phyloP scores from a whole-genome alignment of 2,888 invertebrate genomes.

The Scaeva pyrastri region DNA sequence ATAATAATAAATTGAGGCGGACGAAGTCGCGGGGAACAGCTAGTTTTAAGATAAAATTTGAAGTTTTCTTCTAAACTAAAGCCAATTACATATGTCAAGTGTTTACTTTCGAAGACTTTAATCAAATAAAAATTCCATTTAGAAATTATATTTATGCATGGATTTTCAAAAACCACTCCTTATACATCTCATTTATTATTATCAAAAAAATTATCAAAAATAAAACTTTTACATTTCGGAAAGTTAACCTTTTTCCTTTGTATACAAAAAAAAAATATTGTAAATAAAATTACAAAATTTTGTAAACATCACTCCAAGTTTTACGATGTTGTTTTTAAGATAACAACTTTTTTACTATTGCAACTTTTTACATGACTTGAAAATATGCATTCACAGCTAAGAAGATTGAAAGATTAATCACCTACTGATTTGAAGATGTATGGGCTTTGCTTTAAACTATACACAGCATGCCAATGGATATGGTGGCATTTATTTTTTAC shows the following conservation, averaged over 20 bases:
- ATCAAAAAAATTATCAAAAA: too few species aligned
- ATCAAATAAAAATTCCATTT: too few species aligned
- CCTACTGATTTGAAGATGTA: constrained; percentile 32
- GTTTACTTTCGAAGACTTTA: too few species aligned
- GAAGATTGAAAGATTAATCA: constrained; percentile 34
- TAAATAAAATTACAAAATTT: constrained; percentile 1
- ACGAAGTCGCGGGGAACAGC: too few species aligned
- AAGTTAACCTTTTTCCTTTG: neutral
- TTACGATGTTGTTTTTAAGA: neutral
- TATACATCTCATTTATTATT: too few species aligned
- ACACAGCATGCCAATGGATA: neutral
- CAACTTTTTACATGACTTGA: constrained; percentile 22
- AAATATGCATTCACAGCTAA: constrained; percentile 15
- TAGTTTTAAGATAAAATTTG: too few species aligned
- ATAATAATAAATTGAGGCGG: too few species aligned
- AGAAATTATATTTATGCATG: too few species aligned
- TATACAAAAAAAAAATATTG: neutral
- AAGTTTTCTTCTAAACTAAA: too few species aligned
- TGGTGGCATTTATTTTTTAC: constrained; percentile 33
- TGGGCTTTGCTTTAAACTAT: neutral
- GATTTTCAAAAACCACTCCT: too few species aligned
- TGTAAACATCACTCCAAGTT: neutral
- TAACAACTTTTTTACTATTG: neutral
- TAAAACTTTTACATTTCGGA: neutral
- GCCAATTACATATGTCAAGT: too few species aligned